A percentile compares a stretch with the other conserved stretches of the same genome.
phyloP scores from a whole-genome alignment of 1,140 invertebrate genomes.

The Nomia melanderi region DNA sequence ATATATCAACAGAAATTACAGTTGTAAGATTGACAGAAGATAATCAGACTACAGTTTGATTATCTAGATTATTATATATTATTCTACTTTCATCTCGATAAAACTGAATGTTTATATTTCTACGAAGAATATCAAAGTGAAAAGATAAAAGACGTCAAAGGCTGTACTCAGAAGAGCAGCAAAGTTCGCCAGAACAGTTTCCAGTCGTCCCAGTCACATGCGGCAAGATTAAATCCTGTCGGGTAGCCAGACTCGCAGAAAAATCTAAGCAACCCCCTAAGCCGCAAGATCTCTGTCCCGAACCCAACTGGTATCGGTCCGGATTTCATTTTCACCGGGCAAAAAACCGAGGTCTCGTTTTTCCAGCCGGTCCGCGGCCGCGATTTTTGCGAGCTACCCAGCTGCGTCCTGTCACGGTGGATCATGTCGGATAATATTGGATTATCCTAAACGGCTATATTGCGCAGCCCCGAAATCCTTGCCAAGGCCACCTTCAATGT shows the following conservation, averaged over 20 bases:
- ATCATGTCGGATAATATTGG: slow-evolving; percentile 40
- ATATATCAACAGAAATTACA: too few relatives aligned
- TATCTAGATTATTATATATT: too few relatives aligned
- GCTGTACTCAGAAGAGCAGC: too few relatives aligned
- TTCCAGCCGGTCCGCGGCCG: not conserved
- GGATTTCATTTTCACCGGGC: not conserved
- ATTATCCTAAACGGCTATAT: slow-evolving; percentile 27
- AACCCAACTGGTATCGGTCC: not conserved
- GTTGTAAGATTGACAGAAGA: too few relatives aligned
- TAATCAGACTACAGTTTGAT: too few relatives aligned
- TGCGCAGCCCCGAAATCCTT: slow-evolving; percentile 3
- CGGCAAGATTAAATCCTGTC: slow-evolving; percentile 22
- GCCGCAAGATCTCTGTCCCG: not conserved
- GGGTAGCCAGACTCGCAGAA: not conserved
- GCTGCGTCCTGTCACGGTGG: slow-evolving; percentile 31
- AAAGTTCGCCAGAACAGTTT: too few relatives aligned
- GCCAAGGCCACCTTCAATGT: not conserved
- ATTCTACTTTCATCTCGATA: too few relatives aligned
- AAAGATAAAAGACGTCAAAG: too few relatives aligned
- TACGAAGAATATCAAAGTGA: too few relatives aligned
- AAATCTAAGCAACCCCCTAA: not conserved
- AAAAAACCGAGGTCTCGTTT: not conserved
- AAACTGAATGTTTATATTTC: too few relatives aligned
- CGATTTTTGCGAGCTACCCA: slow-evolving; percentile 15
- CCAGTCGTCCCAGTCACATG: too few relatives aligned